Evolutionary conservation across 30 jellyfish, hydroid and myxozoan species (phyloP).

Genomic region (Catostylus mosaicus): DNA sequence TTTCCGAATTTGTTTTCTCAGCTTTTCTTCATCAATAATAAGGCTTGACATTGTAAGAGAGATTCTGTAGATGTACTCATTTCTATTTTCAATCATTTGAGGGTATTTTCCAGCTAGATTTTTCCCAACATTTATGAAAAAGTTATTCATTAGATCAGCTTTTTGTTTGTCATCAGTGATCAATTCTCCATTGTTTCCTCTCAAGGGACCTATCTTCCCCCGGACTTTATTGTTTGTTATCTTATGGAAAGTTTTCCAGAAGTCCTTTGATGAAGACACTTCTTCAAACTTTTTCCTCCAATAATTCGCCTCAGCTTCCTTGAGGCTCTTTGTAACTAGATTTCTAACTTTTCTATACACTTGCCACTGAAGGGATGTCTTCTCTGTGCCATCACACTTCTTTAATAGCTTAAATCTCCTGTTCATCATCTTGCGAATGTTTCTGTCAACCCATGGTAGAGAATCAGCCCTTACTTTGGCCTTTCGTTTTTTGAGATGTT

Average conservation of each 20-base stretch:
- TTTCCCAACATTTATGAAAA: conserved; percentile 53
- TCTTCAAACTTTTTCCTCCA: conserved; percentile 37
- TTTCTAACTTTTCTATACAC: conserved; percentile 34
- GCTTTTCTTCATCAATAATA: conserved; percentile 7
- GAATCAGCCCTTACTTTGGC: conserved; percentile 32
- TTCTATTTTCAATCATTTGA: background rate
- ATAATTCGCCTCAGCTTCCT: conserved; percentile 31
- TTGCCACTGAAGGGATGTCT: conserved; percentile 53
- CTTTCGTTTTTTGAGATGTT: conserved; percentile 17
- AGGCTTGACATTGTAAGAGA: conserved; percentile 57
- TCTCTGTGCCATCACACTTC: conserved; percentile 44
- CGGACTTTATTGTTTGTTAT: conserved; percentile 14
- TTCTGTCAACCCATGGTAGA: conserved; percentile 45
- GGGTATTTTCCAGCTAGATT: conserved; percentile 37
- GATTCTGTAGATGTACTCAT: conserved; percentile 53
- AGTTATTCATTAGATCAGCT: conserved; percentile 51
- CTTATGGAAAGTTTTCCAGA: conserved; percentile 30
- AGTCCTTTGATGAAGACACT: conserved; percentile 30
- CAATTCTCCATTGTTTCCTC: conserved; percentile 25
- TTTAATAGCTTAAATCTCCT: conserved; percentile 4
- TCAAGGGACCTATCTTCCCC: conserved; percentile 47
- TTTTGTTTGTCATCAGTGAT: conserved; percentile 44
- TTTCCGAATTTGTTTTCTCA: conserved; percentile 24
- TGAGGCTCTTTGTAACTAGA: conserved; percentile 40
- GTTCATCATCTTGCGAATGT: conserved; percentile 42